Percentiles rank a stretch among this genome's conserved stretches.
phyloP scores from a whole-genome alignment of 2,888 invertebrate species.

The Cephalotes varians region DNA sequence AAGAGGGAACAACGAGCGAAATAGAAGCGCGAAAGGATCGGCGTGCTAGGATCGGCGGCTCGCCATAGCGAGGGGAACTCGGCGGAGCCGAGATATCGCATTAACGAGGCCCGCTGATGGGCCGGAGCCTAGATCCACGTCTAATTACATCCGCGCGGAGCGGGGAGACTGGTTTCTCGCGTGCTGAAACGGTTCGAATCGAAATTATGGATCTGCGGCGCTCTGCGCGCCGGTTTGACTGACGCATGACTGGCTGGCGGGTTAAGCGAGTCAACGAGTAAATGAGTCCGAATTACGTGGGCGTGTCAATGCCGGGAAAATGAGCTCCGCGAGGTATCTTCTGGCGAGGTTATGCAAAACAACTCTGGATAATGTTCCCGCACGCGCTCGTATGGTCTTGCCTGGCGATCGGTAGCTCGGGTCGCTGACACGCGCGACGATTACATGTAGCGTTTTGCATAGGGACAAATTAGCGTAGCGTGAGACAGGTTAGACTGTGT shows the following conservation, averaged over 20 bases:
- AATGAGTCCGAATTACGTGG: constrained; percentile 84
- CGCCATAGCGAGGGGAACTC: background rate
- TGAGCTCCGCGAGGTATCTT: constrained; percentile 62
- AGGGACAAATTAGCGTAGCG: constrained; percentile 11
- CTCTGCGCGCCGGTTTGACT: constrained; percentile 64
- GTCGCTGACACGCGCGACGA: constrained; percentile 49
- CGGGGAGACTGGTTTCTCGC: constrained; percentile 79
- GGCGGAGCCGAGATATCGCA: constrained; percentile 64
- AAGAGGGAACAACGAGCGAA: background rate
- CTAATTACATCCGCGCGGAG: constrained; percentile 77
- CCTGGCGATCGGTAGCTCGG: constrained; percentile 27
- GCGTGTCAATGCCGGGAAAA: constrained; percentile 81
- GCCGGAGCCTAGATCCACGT: constrained; percentile 74
- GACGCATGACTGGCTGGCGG: constrained; percentile 74
- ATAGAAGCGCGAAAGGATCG: constrained; percentile 33
- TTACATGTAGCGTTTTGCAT: constrained; percentile 32
- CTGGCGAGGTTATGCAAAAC: constrained; percentile 62
- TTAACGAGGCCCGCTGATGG: constrained; percentile 79
- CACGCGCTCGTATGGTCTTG: constrained; percentile 30
- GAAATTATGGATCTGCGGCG: constrained; percentile 77
- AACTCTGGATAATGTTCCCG: constrained; percentile 42
- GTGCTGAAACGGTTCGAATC: constrained; percentile 74
- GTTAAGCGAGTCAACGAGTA: constrained; percentile 82
- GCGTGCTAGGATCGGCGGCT: constrained; percentile 48
- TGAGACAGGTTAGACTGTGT: background rate